Conservation (phyloP, 2,797 vertebrate species). For the Sarcophilus harrisii region DNA sequence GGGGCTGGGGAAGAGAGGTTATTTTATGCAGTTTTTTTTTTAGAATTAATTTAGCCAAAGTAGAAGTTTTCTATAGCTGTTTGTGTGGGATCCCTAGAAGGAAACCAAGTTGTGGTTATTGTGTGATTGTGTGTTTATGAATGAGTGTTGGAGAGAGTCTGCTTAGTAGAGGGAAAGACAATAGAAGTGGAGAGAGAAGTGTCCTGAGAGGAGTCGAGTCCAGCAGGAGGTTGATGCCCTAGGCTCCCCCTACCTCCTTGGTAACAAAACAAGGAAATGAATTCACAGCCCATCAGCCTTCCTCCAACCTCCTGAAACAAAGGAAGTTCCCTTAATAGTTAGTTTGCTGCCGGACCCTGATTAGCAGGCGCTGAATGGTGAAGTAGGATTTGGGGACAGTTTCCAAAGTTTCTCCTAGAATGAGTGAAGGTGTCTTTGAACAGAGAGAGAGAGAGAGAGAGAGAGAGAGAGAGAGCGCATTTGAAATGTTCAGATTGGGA, state of each 20-base stretch:
- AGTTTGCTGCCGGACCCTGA: neutral
- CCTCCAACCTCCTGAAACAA: conserved; percentile 76
- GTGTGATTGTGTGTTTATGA: neutral
- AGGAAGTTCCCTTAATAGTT: conserved; percentile 70
- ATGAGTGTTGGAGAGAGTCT: neutral
- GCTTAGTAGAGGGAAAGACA: conserved; percentile 44
- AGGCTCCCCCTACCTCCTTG: conserved; percentile 59
- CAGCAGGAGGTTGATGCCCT: conserved; percentile 15
- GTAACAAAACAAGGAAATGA: conserved; percentile 80
- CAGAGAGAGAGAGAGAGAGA: conserved; percentile 16
- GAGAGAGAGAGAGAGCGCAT: neutral
- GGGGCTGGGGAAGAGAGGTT: neutral
- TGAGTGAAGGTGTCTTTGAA: conserved; percentile 45
- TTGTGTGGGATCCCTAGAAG: neutral
- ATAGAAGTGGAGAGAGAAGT: conserved; percentile 64
- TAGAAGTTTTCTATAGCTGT: conserved; percentile 15
- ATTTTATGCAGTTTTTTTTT: conserved; percentile 65
- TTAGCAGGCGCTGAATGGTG: neutral
- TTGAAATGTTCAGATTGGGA: neutral
- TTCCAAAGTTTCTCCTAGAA: conserved; percentile 58
- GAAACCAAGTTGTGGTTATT: neutral
- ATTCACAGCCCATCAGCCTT: conserved; percentile 75
- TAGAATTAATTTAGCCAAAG: conserved; percentile 5
- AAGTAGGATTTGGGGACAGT: conserved; percentile 14
- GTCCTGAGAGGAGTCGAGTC: conserved; percentile 51